Conservation (phyloP, 2,797 vertebrate genomes). For the Sebastes dallii region DNA sequence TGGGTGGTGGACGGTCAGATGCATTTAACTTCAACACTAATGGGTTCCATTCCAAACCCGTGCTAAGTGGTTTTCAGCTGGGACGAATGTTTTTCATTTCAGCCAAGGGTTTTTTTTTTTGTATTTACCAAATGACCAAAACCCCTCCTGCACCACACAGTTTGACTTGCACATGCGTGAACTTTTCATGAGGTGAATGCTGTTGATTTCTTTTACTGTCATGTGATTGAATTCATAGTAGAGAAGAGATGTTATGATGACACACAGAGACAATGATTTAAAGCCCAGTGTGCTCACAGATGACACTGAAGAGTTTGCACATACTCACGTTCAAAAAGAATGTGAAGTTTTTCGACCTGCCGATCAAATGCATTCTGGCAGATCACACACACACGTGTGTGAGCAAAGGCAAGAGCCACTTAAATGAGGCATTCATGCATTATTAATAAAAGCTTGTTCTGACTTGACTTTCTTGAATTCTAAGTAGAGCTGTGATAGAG, state of each 20-base stretch:
- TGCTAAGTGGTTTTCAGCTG: neutral
- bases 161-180: neutral
- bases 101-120: neutral
- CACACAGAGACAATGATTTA: neutral
- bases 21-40: neutral
- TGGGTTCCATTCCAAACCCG: neutral
- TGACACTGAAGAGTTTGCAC: neutral
- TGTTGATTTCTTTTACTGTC: neutral
- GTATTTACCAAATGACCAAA: neutral
- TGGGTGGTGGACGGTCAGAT: neutral
- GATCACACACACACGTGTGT: neutral
- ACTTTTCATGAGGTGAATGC: neutral
- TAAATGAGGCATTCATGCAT: constrained; percentile 25
- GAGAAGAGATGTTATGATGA: neutral
- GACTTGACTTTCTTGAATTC: neutral
- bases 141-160: neutral
- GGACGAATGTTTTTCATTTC: neutral
- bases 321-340: neutral
- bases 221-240: neutral
- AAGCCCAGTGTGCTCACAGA: neutral
- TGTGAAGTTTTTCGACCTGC: neutral
- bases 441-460: constrained; percentile 17
- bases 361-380: neutral
- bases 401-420: neutral
- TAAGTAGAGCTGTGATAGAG: neutral